phyloP scores from a whole-genome alignment of 2,797 vertebrate species.

The Lepidocolaptes lacrymiger region DNA sequence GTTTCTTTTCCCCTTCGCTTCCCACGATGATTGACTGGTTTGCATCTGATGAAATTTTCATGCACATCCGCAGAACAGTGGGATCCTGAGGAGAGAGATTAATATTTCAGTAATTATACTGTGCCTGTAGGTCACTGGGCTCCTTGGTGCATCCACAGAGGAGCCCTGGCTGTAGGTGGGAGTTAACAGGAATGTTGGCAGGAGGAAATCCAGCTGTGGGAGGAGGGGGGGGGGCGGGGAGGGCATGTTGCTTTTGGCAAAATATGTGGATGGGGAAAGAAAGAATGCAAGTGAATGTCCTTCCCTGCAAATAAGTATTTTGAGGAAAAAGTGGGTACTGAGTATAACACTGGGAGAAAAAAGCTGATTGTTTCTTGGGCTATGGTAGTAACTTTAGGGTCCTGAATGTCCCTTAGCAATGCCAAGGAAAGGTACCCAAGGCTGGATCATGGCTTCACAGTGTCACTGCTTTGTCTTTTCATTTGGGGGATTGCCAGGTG shows the following conservation, averaged over 20 bases:
- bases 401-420: neutral
- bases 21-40: neutral
- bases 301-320: neutral
- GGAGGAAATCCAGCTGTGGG: neutral
- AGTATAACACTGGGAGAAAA: neutral
- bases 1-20: neutral
- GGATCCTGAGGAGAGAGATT: neutral
- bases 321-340: neutral
- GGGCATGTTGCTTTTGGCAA: neutral
- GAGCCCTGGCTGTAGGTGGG: neutral
- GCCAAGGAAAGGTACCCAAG: neutral
- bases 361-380: neutral
- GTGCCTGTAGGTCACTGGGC: neutral
- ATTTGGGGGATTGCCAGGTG: neutral
- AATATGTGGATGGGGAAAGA: neutral
- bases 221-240: no score
- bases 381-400: neutral
- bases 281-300: neutral
- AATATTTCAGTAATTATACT: slow-evolving; percentile 14
- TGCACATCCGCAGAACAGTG: neutral
- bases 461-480: neutral
- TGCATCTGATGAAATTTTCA: slow-evolving; percentile 37
- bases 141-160: neutral
- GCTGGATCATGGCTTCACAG: neutral
- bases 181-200: neutral